Evolutionary conservation across 2,888 invertebrate genomes (phyloP).

Genomic region (Ganaspis brasiliensis): DNA sequence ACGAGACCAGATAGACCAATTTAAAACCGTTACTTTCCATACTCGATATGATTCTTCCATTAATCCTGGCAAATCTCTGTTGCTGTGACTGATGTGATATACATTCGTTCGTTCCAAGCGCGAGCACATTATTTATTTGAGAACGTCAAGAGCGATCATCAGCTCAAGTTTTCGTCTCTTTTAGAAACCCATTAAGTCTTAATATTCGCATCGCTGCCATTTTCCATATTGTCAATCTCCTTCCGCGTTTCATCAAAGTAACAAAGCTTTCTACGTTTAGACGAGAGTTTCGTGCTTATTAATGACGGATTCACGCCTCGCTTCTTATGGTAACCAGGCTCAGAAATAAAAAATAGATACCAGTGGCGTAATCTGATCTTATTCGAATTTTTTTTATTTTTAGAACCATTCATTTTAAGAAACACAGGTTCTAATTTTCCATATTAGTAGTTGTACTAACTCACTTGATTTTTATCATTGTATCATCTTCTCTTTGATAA

Average conservation of each 20-base stretch:
- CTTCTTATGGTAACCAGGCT: slow-evolving; percentile 70
- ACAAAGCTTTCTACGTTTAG: slow-evolving; percentile 27
- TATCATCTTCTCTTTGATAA: too few species aligned
- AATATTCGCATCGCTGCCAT: slow-evolving; percentile 8
- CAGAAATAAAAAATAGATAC: neutral
- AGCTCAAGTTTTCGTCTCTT: neutral
- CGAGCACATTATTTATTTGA: slow-evolving; percentile 25
- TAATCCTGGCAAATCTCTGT: slow-evolving; percentile 15
- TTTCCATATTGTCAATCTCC: slow-evolving; percentile 21
- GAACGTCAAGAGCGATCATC: neutral
- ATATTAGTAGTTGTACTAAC: too few species aligned
- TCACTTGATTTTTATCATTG: too few species aligned
- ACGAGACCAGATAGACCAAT: slow-evolving; percentile 15
- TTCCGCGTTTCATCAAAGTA: slow-evolving; percentile 14
- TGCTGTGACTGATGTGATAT: slow-evolving; percentile 29
- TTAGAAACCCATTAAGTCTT: slow-evolving; percentile 12
- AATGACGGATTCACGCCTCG: slow-evolving; percentile 79
- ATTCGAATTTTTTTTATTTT: too few species aligned
- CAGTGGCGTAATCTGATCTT: slow-evolving; percentile 1
- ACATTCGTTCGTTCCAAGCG: slow-evolving; percentile 8
- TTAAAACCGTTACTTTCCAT: slow-evolving; percentile 28
- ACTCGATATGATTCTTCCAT: slow-evolving; percentile 25
- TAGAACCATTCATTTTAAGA: too few species aligned
- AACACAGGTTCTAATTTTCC: too few species aligned
- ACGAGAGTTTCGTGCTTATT: slow-evolving; percentile 64